Evolutionary conservation across 2,888 invertebrate species (phyloP).

Genomic region (Seira musarum): DNA sequence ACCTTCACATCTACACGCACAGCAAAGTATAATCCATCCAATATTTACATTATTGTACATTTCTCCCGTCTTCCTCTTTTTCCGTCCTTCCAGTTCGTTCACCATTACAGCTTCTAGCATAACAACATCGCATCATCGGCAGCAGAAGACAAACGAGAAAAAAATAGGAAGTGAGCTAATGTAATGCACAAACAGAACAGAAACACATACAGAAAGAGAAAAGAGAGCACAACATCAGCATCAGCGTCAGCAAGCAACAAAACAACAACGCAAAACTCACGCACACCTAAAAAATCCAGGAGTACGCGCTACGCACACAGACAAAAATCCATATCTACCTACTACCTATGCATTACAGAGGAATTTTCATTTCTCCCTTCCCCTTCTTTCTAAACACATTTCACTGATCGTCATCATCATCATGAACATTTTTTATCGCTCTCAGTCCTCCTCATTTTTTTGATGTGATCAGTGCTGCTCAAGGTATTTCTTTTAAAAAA

Average conservation of each 20-base stretch:
- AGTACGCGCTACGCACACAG: neutral
- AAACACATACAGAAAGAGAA: neutral
- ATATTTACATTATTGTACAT: conserved; percentile 17
- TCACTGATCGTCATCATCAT: neutral
- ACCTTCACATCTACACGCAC: neutral
- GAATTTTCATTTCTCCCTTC: conserved; percentile 13
- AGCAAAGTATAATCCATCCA: conserved; percentile 5
- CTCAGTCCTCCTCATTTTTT: neutral
- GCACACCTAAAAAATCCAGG: neutral
- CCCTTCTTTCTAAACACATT: neutral
- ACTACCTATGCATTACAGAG: neutral
- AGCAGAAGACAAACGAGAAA: neutral
- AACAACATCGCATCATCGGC: too few species aligned
- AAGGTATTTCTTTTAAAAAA: conserved; percentile 1
- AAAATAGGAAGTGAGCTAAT: conserved; percentile 6
- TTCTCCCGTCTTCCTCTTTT: neutral
- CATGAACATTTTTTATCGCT: neutral
- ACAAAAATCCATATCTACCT: neutral
- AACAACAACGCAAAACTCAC: neutral
- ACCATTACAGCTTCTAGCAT: too few species aligned
- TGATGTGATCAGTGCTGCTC: neutral
- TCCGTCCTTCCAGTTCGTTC: conserved; percentile 1
- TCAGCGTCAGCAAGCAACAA: neutral
- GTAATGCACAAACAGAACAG: neutral
- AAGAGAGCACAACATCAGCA: conserved; percentile 5